Evolutionary conservation across 1,140 invertebrate species (phyloP), one percentile per base, ranked within the genome.

Genomic region (Tribolium castaneum): DNA sequence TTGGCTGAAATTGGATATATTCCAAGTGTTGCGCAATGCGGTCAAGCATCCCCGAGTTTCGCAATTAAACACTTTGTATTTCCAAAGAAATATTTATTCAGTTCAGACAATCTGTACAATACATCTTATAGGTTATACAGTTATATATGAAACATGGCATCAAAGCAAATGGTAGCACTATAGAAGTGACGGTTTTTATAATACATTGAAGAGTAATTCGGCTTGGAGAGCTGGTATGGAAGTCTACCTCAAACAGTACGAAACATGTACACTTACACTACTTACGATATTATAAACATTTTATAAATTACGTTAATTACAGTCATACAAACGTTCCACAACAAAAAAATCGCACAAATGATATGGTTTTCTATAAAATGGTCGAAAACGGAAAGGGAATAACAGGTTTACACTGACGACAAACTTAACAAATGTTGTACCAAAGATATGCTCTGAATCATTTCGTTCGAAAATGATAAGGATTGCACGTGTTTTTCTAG

Each of bases 51-150:
- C 25, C 25, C 25, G 1, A 30, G 25, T 30, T 35, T 16, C 3
- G n/a, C 10, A 66, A 66, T 66, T 66, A 35, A 66, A 66, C 9
- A 4, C 10, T 34, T 12, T 35, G 59, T 66, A 35, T 78, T 80
- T 86, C 85, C 84, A 86, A 86, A 86, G 85, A 85, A 85, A 86
- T 86, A 85, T 86, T 86, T 86, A 86, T 86, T 86, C 85, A 86
- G 84, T 85, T 86, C 84, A 86, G 86, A 86, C 86, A 86, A 83
- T 85, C 86, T 86, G 86, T 86, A 86, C 85, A 86, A 82, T 86
- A 86, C 85, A 86, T 86, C 82, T 83, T 84, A 84, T 84, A 84
- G 84, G 84, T 85, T 86, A 86, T 85, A 86, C 84, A 86, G 81
- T 83, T 85, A 86, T 83, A 85, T 86, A 86, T 84, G 85, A 86